Percentiles rank a stretch among this genome's conserved stretches.
These are phyloP conservation scores for Trogon melanurus DNA, from an alignment of 2,113 vertebrate genomes.

Conservation along the genomic window DNA sequence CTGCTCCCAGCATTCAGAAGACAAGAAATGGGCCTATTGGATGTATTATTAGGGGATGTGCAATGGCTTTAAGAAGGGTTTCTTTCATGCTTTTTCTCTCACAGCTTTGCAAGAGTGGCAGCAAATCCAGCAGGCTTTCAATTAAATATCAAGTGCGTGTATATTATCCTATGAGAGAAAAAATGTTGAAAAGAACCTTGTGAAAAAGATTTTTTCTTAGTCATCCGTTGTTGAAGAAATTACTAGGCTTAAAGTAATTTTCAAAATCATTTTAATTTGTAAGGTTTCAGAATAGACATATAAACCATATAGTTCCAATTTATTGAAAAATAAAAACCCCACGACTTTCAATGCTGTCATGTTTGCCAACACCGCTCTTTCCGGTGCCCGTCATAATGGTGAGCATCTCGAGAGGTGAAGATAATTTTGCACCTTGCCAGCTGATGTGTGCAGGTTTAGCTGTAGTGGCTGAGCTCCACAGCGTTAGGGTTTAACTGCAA, in stretches of 20 bases:
- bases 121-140: background rate
- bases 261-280: background rate
- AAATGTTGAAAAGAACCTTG: background rate
- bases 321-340: background rate
- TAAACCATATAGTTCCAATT: background rate
- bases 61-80: background rate
- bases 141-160: background rate
- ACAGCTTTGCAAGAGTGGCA: background rate
- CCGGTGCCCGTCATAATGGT: background rate
- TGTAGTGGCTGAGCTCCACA: background rate
- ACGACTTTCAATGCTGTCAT: background rate
- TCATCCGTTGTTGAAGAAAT: background rate
- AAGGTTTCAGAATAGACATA: background rate
- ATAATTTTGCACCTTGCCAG: background rate
- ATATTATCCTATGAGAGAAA: background rate
- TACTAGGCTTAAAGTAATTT: background rate
- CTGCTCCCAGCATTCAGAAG: background rate
- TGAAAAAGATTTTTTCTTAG: background rate
- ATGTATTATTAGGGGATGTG: background rate
- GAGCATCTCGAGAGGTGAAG: background rate
- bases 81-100: background rate
- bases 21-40: background rate
- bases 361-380: background rate
- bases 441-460: background rate
- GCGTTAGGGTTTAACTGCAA: background rate